Evolutionary conservation across 2,888 invertebrate species (phyloP).

Genomic region (Heliconius sara): DNA sequence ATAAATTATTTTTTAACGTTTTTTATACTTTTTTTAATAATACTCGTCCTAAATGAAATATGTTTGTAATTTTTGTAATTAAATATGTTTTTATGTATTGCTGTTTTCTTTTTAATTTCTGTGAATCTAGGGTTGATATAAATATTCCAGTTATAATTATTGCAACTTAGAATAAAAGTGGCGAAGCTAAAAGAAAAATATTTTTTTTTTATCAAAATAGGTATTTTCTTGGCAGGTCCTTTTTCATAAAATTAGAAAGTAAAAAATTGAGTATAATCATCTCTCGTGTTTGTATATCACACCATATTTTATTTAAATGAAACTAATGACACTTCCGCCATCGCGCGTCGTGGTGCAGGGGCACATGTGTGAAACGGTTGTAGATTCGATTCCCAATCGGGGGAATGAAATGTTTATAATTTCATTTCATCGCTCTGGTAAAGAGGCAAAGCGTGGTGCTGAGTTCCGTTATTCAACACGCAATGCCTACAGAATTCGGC

Average conservation of each 20-base stretch:
- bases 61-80: constrained; percentile 13
- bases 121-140: neutral
- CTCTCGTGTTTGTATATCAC: no score
- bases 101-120: neutral
- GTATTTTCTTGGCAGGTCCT: no score
- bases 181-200: no score
- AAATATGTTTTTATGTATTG: constrained; percentile 10
- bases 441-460: neutral
- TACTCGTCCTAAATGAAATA: constrained; percentile 13
- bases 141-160: no score
- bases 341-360: no score
- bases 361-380: neutral
- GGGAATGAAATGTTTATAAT: neutral
- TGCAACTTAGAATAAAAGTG: no score
- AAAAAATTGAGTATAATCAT: no score
- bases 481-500: no score
- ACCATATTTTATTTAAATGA: no score
- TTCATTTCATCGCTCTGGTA: neutral
- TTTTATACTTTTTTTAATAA: constrained; percentile 15
- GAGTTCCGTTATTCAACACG: neutral
- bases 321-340: no score
- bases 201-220: no score
- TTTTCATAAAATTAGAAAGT: no score
- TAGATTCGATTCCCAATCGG: neutral
- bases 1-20: constrained; percentile 2